A percentile compares a stretch with the other conserved stretches of the same genome.
phyloP scores from a whole-genome alignment of 2,888 invertebrate species.

The Tetragnatha montana region DNA sequence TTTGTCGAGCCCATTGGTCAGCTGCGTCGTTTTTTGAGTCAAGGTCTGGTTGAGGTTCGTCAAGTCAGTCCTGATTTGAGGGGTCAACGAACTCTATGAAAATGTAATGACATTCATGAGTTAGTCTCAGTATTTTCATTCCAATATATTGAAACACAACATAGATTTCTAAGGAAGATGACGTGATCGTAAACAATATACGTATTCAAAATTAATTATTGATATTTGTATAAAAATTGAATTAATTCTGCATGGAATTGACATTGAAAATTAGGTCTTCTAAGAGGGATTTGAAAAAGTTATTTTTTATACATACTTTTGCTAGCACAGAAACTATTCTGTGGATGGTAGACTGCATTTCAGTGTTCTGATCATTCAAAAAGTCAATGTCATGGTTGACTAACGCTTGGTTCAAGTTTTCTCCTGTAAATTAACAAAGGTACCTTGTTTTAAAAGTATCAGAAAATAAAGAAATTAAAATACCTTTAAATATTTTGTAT shows the following conservation, averaged over 20 bases:
- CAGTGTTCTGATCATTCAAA: constrained; percentile 56
- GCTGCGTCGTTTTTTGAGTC: constrained; percentile 23
- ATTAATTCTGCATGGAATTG: too few relatives aligned
- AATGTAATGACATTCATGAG: not conserved
- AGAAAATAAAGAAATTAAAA: too few relatives aligned
- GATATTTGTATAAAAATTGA: too few relatives aligned
- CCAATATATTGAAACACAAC: too few relatives aligned
- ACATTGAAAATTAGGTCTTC: not conserved
- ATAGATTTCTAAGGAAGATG: too few relatives aligned
- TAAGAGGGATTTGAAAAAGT: too few relatives aligned
- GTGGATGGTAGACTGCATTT: constrained; percentile 39
- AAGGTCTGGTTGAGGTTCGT: constrained; percentile 37
- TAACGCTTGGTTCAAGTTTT: constrained; percentile 36
- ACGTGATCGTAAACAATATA: not conserved
- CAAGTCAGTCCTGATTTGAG: constrained; percentile 16
- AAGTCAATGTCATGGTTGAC: constrained; percentile 59
- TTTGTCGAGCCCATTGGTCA: constrained; percentile 23
- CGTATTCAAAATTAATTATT: not conserved
- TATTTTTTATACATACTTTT: constrained; percentile 13
- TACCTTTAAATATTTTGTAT: too few relatives aligned
- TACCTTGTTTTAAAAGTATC: too few relatives aligned
- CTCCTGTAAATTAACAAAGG: constrained; percentile 30
- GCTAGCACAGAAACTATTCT: constrained; percentile 14
- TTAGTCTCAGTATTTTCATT: too few relatives aligned
- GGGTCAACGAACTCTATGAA: not conserved